phyloP scores from a whole-genome alignment of 2,888 invertebrate genomes.

The Cerastis rubricosa region DNA sequence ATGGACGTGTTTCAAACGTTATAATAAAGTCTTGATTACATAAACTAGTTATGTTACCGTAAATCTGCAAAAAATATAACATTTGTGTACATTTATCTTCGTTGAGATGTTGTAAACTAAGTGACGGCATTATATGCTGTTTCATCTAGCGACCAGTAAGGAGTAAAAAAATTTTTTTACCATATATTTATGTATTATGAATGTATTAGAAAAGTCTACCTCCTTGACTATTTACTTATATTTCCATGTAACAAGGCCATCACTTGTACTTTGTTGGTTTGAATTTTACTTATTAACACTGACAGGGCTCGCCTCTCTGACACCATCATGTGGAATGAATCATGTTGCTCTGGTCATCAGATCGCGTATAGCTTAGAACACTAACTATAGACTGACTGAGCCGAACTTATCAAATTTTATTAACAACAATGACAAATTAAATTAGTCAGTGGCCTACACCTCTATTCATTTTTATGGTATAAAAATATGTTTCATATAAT shows the following conservation, averaged over 20 bases:
- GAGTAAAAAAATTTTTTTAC: conserved; percentile 77
- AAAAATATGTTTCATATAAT: conserved; percentile 85
- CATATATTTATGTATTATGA: conserved; percentile 75
- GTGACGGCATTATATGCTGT: conserved; percentile 85
- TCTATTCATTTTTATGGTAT: conserved; percentile 85
- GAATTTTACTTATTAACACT: conserved; percentile 74
- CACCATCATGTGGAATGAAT: conserved; percentile 83
- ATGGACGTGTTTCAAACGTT: conserved; percentile 84
- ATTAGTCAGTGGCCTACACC: conserved; percentile 83
- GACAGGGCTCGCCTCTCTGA: conserved; percentile 71
- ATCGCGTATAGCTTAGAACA: conserved; percentile 82
- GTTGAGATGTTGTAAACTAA: conserved; percentile 79
- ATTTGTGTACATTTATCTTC: conserved; percentile 81
- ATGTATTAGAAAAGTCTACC: conserved; percentile 76
- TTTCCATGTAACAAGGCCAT: conserved; percentile 85
- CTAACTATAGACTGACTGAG: conserved; percentile 76
- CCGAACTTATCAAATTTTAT: conserved; percentile 68
- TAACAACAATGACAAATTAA: conserved; percentile 74
- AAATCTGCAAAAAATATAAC: conserved; percentile 89
- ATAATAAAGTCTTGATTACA: conserved; percentile 79
- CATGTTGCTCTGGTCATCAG: conserved; percentile 78
- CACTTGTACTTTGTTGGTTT: conserved; percentile 86
- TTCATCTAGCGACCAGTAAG: conserved; percentile 78
- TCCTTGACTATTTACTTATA: conserved; percentile 77
- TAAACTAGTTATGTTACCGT: conserved; percentile 81